phyloP scores from a whole-genome alignment of 2,797 vertebrate genomes.

The Aeoliscus strigatus region DNA sequence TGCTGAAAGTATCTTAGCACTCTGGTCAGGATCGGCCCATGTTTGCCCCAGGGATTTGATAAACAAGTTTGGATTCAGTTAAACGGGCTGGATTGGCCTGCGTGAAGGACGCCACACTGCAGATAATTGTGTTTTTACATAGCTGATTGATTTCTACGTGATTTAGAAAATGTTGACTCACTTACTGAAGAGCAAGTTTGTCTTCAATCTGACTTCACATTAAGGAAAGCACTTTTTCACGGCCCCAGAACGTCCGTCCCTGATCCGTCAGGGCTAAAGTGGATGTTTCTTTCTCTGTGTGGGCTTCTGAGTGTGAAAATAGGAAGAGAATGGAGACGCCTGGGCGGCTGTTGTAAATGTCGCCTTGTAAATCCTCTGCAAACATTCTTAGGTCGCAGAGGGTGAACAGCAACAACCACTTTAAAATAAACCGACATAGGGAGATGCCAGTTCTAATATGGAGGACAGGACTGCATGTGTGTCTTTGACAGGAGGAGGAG shows the following conservation, averaged over 20 bases:
- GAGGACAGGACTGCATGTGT: constrained; percentile 7
- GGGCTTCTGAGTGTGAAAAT: constrained; percentile 60
- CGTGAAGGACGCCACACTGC: constrained; percentile 7
- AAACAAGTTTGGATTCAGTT: constrained; percentile 36
- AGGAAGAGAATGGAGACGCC: constrained; percentile 48
- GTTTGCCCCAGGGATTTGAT: constrained; percentile 49
- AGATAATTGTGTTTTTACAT: constrained; percentile 10
- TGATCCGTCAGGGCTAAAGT: too few relatives aligned
- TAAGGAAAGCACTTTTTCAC: too few relatives aligned
- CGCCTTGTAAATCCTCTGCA: constrained; percentile 69
- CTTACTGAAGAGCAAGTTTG: constrained; percentile 11
- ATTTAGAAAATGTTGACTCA: constrained; percentile 7
- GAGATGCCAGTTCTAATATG: constrained; percentile 34
- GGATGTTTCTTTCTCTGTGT: too few relatives aligned
- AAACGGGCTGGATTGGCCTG: too few relatives aligned
- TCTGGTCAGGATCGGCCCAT: constrained; percentile 34
- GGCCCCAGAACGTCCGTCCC: too few relatives aligned
- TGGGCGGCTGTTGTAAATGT: constrained; percentile 64
- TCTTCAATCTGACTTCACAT: neutral
- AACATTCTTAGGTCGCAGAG: constrained; percentile 65
- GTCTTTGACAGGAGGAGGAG: constrained; percentile 1
- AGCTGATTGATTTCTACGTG: constrained; percentile 1
- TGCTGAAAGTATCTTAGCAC: constrained; percentile 44
- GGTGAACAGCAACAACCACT: constrained; percentile 61
- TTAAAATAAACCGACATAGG: constrained; percentile 59